Base-by-base conservation (phyloP, 2,113 vertebrate species). In the Elachura formosa region DNA sequence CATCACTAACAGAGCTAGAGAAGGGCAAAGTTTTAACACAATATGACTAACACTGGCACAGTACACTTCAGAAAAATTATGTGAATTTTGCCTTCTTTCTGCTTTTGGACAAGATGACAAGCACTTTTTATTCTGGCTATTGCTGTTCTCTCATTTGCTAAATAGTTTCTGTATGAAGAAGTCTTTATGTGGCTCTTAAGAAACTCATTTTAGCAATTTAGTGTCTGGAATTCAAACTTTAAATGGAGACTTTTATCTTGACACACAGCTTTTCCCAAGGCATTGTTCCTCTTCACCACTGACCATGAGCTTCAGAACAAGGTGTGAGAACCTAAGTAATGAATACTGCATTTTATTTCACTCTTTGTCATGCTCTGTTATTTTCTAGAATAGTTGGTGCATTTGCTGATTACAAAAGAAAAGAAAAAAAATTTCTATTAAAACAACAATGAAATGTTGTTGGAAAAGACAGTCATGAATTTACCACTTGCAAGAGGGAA, bases 171-270 rank as follows among this genome's bases (percentile, higher is more conserved):
- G 43, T 48, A 63, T 63, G 31, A 51, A 31, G 16, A 80, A 84
- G 33, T 24, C 63, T 76, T 49, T 80, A 40, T 31, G 33, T 17
- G 5, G 13, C 36, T 90, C 43, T 36, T 48, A 33, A 84, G 69
- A 84, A 96, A 66, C 10, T 38, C 64, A 22, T 28, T 92, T 88
- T 36, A 80, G 67, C n/a, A 90, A 72, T 74, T 81, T 48, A 55
- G 13, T 23, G 41, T 52, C 29, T 84, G 62, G 33, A 87, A 68
- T 81, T 67, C 66, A 87, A 69, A 89, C 61, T 76, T 90, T 51
- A 84, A 93, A 84, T 74, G 40, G 79, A 41, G 14, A 41, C 49
- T 87, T 96, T 93, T 95, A 92, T 95, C 91, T 93, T 78, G 76
- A 84, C 90, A 75, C 45, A 38, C 89, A 93, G 79, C 55, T 92